Conservation (phyloP, 2,113 vertebrate species). For the Bambusicola thoracicus region DNA sequence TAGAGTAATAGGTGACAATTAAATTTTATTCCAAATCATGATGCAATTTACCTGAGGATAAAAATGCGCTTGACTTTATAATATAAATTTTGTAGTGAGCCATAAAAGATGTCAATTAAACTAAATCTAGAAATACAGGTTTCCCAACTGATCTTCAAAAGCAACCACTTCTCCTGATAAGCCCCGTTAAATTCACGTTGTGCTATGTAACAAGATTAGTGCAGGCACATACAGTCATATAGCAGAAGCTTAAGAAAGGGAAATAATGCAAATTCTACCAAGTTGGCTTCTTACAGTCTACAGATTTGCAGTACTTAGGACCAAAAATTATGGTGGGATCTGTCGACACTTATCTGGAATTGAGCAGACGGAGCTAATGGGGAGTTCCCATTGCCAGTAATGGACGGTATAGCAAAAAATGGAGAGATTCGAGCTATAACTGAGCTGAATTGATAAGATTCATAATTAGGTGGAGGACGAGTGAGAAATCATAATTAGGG, state of each 20-base stretch:
- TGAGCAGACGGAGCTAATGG: not conserved
- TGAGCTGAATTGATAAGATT: not conserved
- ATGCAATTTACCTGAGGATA: not conserved
- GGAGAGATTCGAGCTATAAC: not conserved
- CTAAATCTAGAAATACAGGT: not conserved
- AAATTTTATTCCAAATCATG: slow-evolving; percentile 7
- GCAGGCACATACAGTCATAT: not conserved
- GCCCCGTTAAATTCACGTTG: not conserved
- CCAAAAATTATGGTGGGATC: not conserved
- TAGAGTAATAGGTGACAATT: not conserved
- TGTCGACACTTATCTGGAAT: not conserved
- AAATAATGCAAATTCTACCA: not conserved
- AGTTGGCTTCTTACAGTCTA: not conserved
- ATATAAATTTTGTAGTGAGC: not conserved
- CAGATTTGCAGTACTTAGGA: not conserved
- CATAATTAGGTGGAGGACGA: not conserved
- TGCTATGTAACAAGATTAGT: not conserved
- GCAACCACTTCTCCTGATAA: not conserved
- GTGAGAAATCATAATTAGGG: not conserved
- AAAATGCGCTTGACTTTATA: not conserved
- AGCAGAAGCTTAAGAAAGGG: not conserved
- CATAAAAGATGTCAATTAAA: not conserved
- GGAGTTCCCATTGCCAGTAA: not conserved
- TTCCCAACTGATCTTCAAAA: not conserved
- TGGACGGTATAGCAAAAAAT: not conserved